Conservation (phyloP, 2,888 invertebrate species). For the Cheilosia pagana region DNA sequence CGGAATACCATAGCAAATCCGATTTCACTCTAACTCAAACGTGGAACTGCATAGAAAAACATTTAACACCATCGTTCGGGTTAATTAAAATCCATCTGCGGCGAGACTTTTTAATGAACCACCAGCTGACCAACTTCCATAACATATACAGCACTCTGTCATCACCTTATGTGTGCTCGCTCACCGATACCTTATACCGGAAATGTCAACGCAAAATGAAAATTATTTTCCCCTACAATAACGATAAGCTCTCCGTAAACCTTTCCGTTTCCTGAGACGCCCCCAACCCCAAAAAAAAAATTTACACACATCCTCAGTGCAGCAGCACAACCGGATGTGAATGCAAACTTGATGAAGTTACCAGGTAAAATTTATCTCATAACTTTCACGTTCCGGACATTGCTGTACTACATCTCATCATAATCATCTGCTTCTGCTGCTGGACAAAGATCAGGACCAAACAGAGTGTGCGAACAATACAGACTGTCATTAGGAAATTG, state of each 20-base stretch:
- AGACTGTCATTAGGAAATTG: conserved; percentile 51
- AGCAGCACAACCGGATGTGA: not conserved
- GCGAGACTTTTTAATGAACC: conserved; percentile 35
- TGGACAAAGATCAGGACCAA: not conserved
- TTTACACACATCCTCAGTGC: conserved; percentile 8
- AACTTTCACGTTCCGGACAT: conserved; percentile 41
- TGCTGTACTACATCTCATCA: not conserved
- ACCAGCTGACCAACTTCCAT: not conserved
- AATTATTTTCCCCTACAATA: conserved; percentile 49
- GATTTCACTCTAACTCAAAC: too few relatives aligned
- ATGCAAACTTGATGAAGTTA: conserved; percentile 32
- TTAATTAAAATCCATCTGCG: conserved; percentile 24
- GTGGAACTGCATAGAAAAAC: too few relatives aligned
- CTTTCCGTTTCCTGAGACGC: conserved; percentile 37
- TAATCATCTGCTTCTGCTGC: not conserved
- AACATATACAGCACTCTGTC: conserved; percentile 9
- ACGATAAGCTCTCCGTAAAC: not conserved
- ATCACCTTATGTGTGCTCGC: not conserved
- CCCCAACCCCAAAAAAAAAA: not conserved
- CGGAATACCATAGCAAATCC: too few relatives aligned
- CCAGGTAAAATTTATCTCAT: conserved; percentile 39
- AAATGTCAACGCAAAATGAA: conserved; percentile 37
- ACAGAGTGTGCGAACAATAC: conserved; percentile 6
- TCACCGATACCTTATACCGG: not conserved
- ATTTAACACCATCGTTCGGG: not conserved